Conservation (phyloP, 2,113 vertebrate genomes). For the human (Homo sapiens) region GRCh38 chr7:32538001-32538500, state of each 20-base stretch:
- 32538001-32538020: not conserved
- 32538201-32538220: not conserved
- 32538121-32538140: not conserved
- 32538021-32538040: not conserved
- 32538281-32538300: not conserved
- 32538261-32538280: not conserved
- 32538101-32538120: not conserved
- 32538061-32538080: not conserved
- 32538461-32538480: not conserved
- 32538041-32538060: not conserved
- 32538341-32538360: not conserved
- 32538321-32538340: not conserved
- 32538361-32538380: conserved; percentile 10
- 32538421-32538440: not conserved
- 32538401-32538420: not conserved
- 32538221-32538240: not conserved
- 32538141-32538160: not conserved
- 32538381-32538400: not conserved
- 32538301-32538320: not conserved
- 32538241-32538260: not conserved
- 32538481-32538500: not conserved
- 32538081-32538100: not conserved
- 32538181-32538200: not conserved
- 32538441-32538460: not conserved
- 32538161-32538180: not conserved